phyloP scores from a whole-genome alignment of 2,797 vertebrate genomes.

The Galago senegalensis region DNA sequence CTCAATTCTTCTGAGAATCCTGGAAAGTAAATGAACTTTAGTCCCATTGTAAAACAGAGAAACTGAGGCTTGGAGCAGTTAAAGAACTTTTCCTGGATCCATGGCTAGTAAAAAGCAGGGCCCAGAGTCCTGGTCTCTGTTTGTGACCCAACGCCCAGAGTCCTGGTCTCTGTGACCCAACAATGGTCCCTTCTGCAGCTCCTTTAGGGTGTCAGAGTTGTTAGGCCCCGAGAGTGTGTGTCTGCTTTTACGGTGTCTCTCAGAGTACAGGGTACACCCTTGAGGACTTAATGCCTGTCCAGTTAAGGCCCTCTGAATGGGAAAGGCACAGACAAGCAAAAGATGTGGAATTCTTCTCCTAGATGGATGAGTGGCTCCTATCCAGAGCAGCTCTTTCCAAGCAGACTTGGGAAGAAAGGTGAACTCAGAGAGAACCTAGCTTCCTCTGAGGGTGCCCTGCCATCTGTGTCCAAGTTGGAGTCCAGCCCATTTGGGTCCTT shows the following conservation, averaged over 20 bases:
- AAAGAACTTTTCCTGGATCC: background rate
- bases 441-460: background rate
- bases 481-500: background rate
- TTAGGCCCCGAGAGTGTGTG: background rate
- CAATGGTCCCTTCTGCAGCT: accelerated
- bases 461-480: background rate
- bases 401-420: background rate
- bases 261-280: accelerated
- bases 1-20: background rate
- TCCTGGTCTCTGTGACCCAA: background rate
- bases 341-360: background rate
- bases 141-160: accelerated
- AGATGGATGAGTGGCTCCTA: background rate
- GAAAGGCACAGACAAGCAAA: accelerated
- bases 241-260: background rate
- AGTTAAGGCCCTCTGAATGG: background rate
- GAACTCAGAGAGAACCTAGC: background rate
- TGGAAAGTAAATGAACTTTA: background rate
- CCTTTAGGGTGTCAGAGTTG: background rate
- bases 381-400: no score
- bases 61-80: background rate
- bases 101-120: background rate
- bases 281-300: no score
- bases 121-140: background rate
- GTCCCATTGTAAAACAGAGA: background rate